phyloP scores from a whole-genome alignment of 2,113 vertebrate species.

The Protobothrops mucrosquamatus region DNA sequence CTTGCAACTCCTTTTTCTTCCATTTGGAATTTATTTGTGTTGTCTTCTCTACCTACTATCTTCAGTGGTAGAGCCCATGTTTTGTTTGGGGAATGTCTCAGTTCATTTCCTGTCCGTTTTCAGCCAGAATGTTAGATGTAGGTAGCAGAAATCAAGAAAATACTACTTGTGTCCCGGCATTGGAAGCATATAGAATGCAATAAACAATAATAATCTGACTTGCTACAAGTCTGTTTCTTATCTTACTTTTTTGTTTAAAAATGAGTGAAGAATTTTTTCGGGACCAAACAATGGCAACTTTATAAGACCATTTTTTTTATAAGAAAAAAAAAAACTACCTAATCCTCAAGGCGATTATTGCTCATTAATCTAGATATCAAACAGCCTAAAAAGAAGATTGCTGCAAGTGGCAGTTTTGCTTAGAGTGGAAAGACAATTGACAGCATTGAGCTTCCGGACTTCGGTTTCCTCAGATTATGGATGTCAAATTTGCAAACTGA shows the following conservation, averaged over 20 bases:
- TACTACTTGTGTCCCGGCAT: neutral
- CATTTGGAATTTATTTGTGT: neutral
- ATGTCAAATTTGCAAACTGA: neutral
- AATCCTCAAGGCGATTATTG: neutral
- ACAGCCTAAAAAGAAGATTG: neutral
- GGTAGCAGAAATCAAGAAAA: neutral
- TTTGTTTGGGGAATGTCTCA: neutral
- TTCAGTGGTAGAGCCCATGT: neutral
- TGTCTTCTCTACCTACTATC: too few species aligned
- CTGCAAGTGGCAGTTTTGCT: neutral
- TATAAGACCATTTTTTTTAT: neutral
- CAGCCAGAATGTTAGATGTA: neutral
- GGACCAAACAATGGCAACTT: neutral
- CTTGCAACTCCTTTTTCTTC: neutral
- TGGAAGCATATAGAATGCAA: neutral
- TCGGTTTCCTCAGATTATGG: fast-evolving
- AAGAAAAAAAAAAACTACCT: neutral
- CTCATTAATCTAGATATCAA: conserved; percentile 12
- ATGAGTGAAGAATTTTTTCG: fast-evolving
- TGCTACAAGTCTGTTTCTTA: neutral
- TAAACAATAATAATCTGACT: neutral
- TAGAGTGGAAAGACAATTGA: neutral
- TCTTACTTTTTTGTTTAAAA: neutral
- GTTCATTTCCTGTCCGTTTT: neutral
- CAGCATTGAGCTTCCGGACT: neutral